These are phyloP conservation scores for Rhyacophila brunnea DNA, from an alignment of 1,140 invertebrate species.

Conservation along the genomic window DNA sequence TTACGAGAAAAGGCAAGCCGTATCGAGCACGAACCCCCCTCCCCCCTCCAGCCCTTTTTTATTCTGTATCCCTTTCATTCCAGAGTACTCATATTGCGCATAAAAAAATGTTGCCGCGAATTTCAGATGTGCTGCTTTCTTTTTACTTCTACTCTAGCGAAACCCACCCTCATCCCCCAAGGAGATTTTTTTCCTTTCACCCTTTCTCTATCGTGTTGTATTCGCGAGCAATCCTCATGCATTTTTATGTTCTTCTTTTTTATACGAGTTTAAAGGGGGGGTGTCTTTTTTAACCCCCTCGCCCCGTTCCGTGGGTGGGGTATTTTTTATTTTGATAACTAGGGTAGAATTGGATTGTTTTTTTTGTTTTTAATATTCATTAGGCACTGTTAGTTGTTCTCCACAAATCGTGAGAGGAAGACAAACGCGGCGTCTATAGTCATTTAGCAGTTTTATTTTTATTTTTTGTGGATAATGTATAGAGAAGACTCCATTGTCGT, in stretches of 20 bases:
- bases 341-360: slow-evolving; percentile 37
- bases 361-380: slow-evolving; percentile 37
- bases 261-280: slow-evolving; percentile 58
- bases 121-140: slow-evolving; percentile 32
- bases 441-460: slow-evolving; percentile 14
- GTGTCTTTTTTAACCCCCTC: slow-evolving; percentile 41
- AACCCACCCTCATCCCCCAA: slow-evolving; percentile 18
- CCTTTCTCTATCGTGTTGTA: slow-evolving; percentile 50
- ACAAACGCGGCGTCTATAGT: slow-evolving; percentile 20
- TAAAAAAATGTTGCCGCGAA: slow-evolving; percentile 35
- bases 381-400: slow-evolving; percentile 25
- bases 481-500: not conserved
- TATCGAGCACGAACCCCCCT: slow-evolving; percentile 7
- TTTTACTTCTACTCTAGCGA: slow-evolving; percentile 8
- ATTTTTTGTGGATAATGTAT: slow-evolving; percentile 21
- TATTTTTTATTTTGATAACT: slow-evolving; percentile 56
- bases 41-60: slow-evolving; percentile 12
- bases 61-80: slow-evolving; percentile 30
- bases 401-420: slow-evolving; percentile 29
- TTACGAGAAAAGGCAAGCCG: slow-evolving; percentile 23
- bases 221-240: slow-evolving; percentile 55
- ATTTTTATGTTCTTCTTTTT: slow-evolving; percentile 61
- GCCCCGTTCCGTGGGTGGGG: slow-evolving; percentile 39
- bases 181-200: slow-evolving; percentile 41
- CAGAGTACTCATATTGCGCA: slow-evolving; percentile 30